A percentile compares a stretch with the other conserved stretches of the same genome.
phyloP scores from a whole-genome alignment of 2,888 invertebrate species.

The Ectemnius continuus region DNA sequence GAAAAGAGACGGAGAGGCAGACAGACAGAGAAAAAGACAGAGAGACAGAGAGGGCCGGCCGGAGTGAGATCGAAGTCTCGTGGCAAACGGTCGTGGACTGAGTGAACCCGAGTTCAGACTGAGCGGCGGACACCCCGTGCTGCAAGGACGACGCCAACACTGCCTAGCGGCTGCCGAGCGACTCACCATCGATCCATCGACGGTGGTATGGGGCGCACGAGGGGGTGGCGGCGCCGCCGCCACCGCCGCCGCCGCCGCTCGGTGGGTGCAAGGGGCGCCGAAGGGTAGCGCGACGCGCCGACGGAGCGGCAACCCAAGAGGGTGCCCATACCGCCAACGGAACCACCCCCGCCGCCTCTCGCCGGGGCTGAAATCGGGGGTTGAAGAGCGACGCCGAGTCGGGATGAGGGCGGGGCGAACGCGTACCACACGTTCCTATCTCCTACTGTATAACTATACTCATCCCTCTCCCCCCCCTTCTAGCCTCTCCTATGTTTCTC shows the following conservation, averaged over 20 bases:
- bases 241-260: neutral
- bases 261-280: conserved; percentile 1
- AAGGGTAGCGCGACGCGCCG: conserved; percentile 1
- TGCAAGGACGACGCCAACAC: conserved; percentile 74
- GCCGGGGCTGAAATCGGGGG: conserved; percentile 24
- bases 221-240: conserved; percentile 30
- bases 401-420: conserved; percentile 67
- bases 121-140: conserved; percentile 68
- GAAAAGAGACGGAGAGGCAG: neutral
- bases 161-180: conserved; percentile 63
- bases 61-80: conserved; percentile 72
- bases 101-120: conserved; percentile 77
- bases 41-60: conserved; percentile 33
- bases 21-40: conserved; percentile 23
- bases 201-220: conserved; percentile 52
- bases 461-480: conserved; percentile 19
- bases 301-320: conserved; percentile 28
- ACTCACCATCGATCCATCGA: conserved; percentile 56
- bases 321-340: conserved; percentile 36
- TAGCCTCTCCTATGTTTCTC: conserved; percentile 19
- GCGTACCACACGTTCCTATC: conserved; percentile 40
- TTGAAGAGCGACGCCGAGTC: conserved; percentile 45
- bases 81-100: conserved; percentile 76
- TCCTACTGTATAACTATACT: conserved; percentile 27
- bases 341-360: conserved; percentile 28